Percentiles rank a stretch among this genome's conserved stretches.
Evolutionary conservation across 2,888 invertebrate genomes (phyloP).

Genomic region (Cataglyphis cursor): DNA sequence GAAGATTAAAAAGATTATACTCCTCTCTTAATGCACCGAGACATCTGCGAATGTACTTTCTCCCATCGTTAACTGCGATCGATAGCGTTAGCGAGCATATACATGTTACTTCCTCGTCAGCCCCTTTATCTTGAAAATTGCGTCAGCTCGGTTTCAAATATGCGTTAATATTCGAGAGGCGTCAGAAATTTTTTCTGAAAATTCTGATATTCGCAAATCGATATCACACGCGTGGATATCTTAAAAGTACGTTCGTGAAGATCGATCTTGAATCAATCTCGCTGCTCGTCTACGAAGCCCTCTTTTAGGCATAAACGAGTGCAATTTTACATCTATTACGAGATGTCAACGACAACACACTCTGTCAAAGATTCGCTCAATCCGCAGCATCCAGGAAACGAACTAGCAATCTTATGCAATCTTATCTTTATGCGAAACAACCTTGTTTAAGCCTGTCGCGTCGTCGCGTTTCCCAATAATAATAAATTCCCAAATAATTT

Average conservation of each 20-base stretch:
- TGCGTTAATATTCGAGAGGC: background rate
- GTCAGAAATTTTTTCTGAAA: too few species aligned
- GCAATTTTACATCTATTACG: background rate
- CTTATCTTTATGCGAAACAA: constrained; percentile 8
- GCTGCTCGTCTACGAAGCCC: background rate
- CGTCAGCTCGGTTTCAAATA: background rate
- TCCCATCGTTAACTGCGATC: constrained; percentile 34
- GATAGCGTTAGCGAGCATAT: constrained; percentile 3
- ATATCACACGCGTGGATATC: background rate
- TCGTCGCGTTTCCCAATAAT: background rate
- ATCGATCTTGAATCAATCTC: background rate
- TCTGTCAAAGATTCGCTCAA: constrained; percentile 5
- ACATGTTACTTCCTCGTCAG: background rate
- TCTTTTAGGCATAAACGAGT: background rate
- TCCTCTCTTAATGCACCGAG: background rate
- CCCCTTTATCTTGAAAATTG: background rate
- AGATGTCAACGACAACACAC: background rate
- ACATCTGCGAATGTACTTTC: constrained; percentile 26
- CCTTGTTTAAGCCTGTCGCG: constrained; percentile 20
- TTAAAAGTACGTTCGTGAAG: background rate
- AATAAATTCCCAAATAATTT: too few species aligned
- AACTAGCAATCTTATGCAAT: background rate
- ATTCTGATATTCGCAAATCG: background rate
- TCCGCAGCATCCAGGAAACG: constrained; percentile 13
- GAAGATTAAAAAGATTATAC: constrained; percentile 4